These are phyloP conservation scores for Sphaeridia pumilis DNA, from an alignment of 2,888 invertebrate genomes.

Conservation along the genomic window DNA sequence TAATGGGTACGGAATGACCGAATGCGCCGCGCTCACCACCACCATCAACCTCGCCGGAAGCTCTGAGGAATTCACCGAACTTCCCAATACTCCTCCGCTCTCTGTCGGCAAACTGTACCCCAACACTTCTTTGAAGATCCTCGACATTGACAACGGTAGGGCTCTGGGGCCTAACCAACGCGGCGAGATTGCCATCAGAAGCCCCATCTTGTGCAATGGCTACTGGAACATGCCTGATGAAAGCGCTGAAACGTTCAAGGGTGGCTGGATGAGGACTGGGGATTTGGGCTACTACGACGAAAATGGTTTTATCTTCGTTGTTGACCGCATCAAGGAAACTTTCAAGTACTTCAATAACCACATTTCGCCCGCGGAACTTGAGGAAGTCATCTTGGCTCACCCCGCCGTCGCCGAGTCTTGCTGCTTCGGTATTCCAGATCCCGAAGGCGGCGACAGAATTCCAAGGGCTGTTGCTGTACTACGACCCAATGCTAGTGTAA, in stretches of 20 bases:
- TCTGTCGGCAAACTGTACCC: slow-evolving; percentile 28
- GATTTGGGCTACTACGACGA: slow-evolving; percentile 33
- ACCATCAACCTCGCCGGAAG: slow-evolving; percentile 30
- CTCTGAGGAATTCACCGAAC: slow-evolving; percentile 8
- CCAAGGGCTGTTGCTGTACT: slow-evolving; percentile 32
- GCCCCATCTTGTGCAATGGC: slow-evolving; percentile 28
- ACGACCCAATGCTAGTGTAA: slow-evolving; percentile 13
- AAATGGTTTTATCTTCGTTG: slow-evolving; percentile 29
- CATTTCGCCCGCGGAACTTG: slow-evolving; percentile 34
- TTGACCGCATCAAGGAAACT: slow-evolving; percentile 34
- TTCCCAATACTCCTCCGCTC: slow-evolving; percentile 5
- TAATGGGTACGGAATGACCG: slow-evolving; percentile 31
- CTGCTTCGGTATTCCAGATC: slow-evolving; percentile 32
- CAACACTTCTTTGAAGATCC: slow-evolving; percentile 23
- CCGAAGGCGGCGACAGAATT: slow-evolving; percentile 34
- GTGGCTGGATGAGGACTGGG: slow-evolving; percentile 31
- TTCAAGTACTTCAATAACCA: slow-evolving; percentile 35
- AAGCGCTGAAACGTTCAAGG: slow-evolving; percentile 19
- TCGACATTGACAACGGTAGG: slow-evolving; percentile 27
- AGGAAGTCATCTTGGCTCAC: slow-evolving; percentile 28
- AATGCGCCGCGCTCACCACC: slow-evolving; percentile 31
- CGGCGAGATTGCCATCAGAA: slow-evolving; percentile 30
- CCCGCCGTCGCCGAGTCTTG: slow-evolving; percentile 29
- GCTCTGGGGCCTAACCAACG: slow-evolving; percentile 22
- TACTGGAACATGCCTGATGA: slow-evolving; percentile 31